Percentiles rank a stretch among this genome's conserved stretches.
Conservation (phyloP, 2,113 vertebrate genomes). For the Spermophilus dauricus region DNA sequence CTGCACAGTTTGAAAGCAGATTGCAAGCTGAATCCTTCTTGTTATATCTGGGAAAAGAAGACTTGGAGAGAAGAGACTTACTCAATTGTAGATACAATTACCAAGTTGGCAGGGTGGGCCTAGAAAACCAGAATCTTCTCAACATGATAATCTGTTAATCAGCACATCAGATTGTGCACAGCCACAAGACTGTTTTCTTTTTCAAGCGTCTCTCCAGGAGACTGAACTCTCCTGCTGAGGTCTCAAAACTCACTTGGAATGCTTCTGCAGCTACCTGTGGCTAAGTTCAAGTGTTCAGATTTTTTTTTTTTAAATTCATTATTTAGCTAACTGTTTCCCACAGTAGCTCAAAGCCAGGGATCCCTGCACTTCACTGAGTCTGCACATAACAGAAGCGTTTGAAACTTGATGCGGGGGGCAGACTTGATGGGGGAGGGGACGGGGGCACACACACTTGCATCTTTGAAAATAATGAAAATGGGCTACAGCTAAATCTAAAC, state of each 20-base stretch:
- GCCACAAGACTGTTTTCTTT: not conserved
- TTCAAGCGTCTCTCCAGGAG: not conserved
- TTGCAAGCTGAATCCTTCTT: not conserved
- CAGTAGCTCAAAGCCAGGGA: no score
- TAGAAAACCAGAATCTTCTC: not conserved
- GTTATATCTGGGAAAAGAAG: not conserved
- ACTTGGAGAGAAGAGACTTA: not conserved
- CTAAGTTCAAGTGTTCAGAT: not conserved
- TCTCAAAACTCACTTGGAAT: not conserved
- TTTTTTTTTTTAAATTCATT: not conserved
- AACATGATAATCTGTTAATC: not conserved
- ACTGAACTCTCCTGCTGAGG: not conserved
- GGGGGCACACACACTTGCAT: not conserved
- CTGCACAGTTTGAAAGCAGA: not conserved
- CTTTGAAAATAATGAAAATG: constrained; percentile 25
- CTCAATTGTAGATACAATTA: not conserved
- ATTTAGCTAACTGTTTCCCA: not conserved
- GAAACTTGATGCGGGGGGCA: not conserved
- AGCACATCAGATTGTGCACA: not conserved
- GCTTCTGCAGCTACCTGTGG: not conserved
- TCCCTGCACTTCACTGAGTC: not conserved
- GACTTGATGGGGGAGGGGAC: no score
- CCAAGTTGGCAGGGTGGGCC: not conserved
- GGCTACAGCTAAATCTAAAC: not conserved
- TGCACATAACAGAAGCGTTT: not conserved